phyloP scores from a whole-genome alignment of 2,888 invertebrate species.

The Lithosia quadra region DNA sequence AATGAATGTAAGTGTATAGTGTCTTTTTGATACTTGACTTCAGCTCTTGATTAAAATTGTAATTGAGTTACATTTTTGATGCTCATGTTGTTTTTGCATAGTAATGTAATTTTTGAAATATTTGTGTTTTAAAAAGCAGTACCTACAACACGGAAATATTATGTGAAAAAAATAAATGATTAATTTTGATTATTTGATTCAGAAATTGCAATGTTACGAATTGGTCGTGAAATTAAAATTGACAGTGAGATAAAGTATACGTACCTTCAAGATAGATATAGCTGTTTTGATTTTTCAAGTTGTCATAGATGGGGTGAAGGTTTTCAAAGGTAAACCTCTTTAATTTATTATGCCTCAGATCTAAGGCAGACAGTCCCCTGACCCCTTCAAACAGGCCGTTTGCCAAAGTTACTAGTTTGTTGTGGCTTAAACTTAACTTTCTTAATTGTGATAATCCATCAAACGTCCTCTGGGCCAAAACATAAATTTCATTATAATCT shows the following conservation, averaged over 20 bases:
- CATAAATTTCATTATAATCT: conserved; percentile 90
- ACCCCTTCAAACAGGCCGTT: conserved; percentile 91
- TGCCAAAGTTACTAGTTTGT: conserved; percentile 90
- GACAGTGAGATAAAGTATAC: conserved; percentile 55
- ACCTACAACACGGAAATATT: no score
- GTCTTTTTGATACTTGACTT: not conserved
- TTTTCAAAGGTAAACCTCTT: conserved; percentile 92
- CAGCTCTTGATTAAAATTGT: not conserved
- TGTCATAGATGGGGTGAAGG: conserved; percentile 91
- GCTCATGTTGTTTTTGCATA: not conserved
- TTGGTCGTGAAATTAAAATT: conserved; percentile 10
- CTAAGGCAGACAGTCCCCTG: conserved; percentile 90
- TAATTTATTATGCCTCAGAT: conserved; percentile 92
- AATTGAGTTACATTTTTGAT: not conserved
- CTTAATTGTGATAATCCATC: conserved; percentile 91
- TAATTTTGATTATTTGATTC: not conserved
- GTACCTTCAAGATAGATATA: conserved; percentile 92
- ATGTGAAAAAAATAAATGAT: not conserved
- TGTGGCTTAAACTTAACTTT: conserved; percentile 91
- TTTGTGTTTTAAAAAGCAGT: not conserved
- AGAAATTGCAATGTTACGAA: not conserved
- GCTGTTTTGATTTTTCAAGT: conserved; percentile 91
- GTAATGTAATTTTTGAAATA: not conserved
- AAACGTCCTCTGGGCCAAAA: conserved; percentile 92
- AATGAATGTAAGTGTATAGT: not conserved